These are phyloP conservation scores for Aldrovandia affinis DNA, from an alignment of 2,797 vertebrate species.

Conservation along the genomic window DNA sequence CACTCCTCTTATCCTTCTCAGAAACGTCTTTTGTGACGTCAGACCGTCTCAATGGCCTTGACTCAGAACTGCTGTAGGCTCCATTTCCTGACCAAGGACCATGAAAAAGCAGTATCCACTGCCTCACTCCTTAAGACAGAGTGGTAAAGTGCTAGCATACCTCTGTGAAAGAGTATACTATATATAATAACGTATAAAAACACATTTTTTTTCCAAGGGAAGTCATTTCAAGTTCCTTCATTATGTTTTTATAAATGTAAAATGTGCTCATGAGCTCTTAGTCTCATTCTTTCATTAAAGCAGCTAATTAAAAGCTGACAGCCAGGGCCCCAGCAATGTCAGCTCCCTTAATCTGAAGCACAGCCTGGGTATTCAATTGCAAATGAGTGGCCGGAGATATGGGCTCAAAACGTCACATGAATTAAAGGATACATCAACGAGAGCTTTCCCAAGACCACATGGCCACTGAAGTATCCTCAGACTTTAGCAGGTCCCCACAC, in stretches of 20 bases:
- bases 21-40: neutral
- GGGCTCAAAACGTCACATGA: neutral
- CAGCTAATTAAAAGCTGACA: constrained; percentile 29
- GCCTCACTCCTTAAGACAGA: neutral
- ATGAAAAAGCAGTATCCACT: constrained; percentile 3
- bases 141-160: neutral
- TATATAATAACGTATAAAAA: too few relatives aligned
- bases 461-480: neutral
- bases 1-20: neutral
- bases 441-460: neutral
- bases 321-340: neutral
- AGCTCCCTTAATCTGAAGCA: constrained; percentile 23
- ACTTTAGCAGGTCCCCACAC: neutral
- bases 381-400: neutral
- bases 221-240: neutral
- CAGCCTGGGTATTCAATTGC: neutral
- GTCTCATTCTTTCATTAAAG: constrained; percentile 5
- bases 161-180: neutral
- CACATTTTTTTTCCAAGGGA: neutral
- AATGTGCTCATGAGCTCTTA: neutral
- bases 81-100: neutral
- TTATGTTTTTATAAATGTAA: neutral
- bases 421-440: constrained; percentile 6
- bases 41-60: neutral
- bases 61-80: neutral